Evolutionary conservation across 1,140 invertebrate species (phyloP).

Genomic region (Heterodera schachtii): DNA sequence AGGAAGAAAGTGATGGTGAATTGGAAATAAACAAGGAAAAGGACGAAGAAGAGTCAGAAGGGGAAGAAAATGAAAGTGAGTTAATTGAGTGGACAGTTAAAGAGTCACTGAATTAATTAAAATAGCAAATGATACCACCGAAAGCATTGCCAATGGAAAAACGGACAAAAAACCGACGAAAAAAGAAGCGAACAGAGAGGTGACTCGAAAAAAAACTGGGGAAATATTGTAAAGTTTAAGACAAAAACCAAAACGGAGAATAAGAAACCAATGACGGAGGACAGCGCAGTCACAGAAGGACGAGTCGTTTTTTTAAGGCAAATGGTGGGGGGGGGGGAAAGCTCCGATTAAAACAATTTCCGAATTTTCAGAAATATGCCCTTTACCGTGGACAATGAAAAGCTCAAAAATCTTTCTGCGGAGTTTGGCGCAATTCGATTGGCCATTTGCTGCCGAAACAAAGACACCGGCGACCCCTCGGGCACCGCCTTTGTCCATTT

Average conservation of each 20-base stretch:
- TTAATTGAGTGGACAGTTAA: background rate
- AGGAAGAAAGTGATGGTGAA: slow-evolving; percentile 19
- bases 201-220: background rate
- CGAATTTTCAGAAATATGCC: slow-evolving; percentile 45
- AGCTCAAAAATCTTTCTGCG: slow-evolving; percentile 42
- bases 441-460: slow-evolving; percentile 54
- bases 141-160: background rate
- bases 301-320: slow-evolving; percentile 50
- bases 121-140: background rate
- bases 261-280: slow-evolving; percentile 14
- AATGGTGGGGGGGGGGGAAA: background rate
- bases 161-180: background rate
- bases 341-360: background rate
- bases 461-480: slow-evolving; percentile 54
- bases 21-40: slow-evolving; percentile 28
- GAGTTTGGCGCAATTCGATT: slow-evolving; percentile 53
- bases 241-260: slow-evolving; percentile 2
- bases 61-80: slow-evolving; percentile 33
- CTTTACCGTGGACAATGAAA: slow-evolving; percentile 44
- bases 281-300: slow-evolving; percentile 45
- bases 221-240: background rate
- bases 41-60: slow-evolving; percentile 35
- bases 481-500: slow-evolving; percentile 58
- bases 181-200: background rate
- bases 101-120: background rate